Base-by-base conservation (phyloP, 2,888 invertebrate species). In the Orthosia incerta region DNA sequence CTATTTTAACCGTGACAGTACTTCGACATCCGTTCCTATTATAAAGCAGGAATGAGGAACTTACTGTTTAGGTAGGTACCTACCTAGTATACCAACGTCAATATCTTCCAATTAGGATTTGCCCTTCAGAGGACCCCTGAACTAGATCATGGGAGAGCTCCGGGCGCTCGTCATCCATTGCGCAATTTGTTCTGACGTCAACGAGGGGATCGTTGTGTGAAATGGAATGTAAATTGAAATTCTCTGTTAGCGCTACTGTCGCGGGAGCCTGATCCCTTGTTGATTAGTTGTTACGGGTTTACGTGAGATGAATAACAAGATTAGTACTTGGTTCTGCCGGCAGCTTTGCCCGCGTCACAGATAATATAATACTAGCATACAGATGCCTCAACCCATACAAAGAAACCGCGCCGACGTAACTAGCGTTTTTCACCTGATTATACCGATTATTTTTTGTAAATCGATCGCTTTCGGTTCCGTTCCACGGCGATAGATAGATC, bases 161-260 rank as follows among this genome's bases (percentile, higher is more conserved):
- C 56, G 53, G 31, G 56, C 65, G 26, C 45, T 83, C 26, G 26
- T 23, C 61, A 51, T 66, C 68, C 55, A 80, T 56, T 69, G 69
- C 84, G 80, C 70, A 79, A 61, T 83, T 83, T 57, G 57, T 20
- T 16, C 39, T 73, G 57, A 48, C 75, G 80, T 64, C 64, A 80
- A 18, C 67, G 20, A 57, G 53, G 50, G 57, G 55, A 59, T 59
- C 67, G 50, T 68, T 70, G 15, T 23, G 39, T 60, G 13, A 59
- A 74, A 74, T 74, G 74, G 67, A 71, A 81, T 81, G 80, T 70
- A 80, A 74, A 80, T 83, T 79, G 67, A 65, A 80, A 70, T 59
- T 80, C 66, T 64, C 59, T 64, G 66, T 23, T 67, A 39, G 70
- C 50, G 23, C 45, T 60, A 59, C 51, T 45, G 68, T 79, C 45